Conservation (phyloP, 2,797 vertebrate species). For the Melanotaenia maccullochi region DNA sequence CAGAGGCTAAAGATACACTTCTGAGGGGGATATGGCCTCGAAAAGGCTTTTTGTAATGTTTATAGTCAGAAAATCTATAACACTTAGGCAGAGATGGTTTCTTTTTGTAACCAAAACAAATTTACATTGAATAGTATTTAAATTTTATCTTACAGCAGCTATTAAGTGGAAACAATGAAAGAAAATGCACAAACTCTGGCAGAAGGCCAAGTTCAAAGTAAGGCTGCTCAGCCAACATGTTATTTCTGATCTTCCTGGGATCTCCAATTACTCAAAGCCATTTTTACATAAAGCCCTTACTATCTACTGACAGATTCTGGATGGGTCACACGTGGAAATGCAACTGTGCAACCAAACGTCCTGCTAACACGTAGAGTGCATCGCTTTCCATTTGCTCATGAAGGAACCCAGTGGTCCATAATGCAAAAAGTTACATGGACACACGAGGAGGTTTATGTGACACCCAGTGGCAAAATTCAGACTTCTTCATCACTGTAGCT, state of each 20-base stretch:
- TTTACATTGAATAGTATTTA: conserved; percentile 9
- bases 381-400: neutral
- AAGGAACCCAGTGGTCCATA: too few relatives aligned
- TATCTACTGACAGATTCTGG: neutral
- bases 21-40: conserved; percentile 21
- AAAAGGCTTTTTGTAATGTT: conserved; percentile 27
- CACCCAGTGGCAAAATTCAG: neutral
- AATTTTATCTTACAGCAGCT: conserved; percentile 5
- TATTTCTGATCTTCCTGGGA: conserved; percentile 59
- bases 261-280: conserved; percentile 42
- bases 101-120: conserved; percentile 21
- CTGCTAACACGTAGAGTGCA: neutral
- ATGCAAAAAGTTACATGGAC: too few relatives aligned
- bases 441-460: neutral
- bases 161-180: conserved; percentile 33
- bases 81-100: conserved; percentile 26
- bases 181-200: conserved; percentile 28
- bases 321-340: neutral
- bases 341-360: neutral
- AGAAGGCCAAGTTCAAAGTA: conserved; percentile 8
- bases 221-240: neutral
- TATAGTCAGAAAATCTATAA: conserved; percentile 56
- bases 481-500: neutral
- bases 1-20: conserved; percentile 64
- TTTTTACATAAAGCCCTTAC: neutral